These are phyloP conservation scores for Microtus obscurus DNA, from an alignment of 2,797 vertebrate genomes.

Conservation along the genomic window DNA sequence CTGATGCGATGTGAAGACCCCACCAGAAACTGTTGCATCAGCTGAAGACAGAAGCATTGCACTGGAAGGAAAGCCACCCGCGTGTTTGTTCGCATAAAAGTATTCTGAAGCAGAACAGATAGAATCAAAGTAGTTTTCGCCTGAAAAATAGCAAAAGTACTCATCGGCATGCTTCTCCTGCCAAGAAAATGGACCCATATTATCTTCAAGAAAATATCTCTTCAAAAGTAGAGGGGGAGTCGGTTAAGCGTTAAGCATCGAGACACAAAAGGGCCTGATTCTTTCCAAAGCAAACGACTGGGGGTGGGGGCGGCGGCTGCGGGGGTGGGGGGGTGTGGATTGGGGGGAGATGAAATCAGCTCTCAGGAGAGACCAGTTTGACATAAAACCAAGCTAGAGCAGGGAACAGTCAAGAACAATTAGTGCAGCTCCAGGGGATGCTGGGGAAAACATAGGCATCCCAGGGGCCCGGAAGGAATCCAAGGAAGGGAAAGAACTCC, in stretches of 20 bases:
- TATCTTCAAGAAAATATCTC: not conserved
- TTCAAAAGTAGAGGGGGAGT: not conserved
- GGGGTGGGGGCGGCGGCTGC: no score
- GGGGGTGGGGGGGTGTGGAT: fast-evolving
- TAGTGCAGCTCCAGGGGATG: not conserved
- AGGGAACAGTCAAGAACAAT: not conserved
- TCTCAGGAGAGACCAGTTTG: not conserved
- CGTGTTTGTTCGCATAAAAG: slow-evolving; percentile 40
- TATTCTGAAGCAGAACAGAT: not conserved
- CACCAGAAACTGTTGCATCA: not conserved
- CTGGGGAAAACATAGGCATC: not conserved
- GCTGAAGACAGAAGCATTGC: not conserved
- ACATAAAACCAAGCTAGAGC: not conserved
- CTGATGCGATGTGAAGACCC: not conserved
- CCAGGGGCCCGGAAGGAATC: not conserved
- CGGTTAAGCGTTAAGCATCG: not conserved
- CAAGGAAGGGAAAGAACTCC: not conserved
- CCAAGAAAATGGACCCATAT: not conserved
- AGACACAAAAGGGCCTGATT: not conserved
- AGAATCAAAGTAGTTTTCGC: slow-evolving; percentile 10
- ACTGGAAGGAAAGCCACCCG: not conserved
- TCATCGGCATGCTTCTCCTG: not conserved
- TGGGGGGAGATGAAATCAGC: not conserved
- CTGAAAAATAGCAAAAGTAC: not conserved
- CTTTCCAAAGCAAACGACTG: slow-evolving; percentile 39